Base-by-base conservation (phyloP, 2,797 vertebrate genomes). In the Luscinia luscinia region DNA sequence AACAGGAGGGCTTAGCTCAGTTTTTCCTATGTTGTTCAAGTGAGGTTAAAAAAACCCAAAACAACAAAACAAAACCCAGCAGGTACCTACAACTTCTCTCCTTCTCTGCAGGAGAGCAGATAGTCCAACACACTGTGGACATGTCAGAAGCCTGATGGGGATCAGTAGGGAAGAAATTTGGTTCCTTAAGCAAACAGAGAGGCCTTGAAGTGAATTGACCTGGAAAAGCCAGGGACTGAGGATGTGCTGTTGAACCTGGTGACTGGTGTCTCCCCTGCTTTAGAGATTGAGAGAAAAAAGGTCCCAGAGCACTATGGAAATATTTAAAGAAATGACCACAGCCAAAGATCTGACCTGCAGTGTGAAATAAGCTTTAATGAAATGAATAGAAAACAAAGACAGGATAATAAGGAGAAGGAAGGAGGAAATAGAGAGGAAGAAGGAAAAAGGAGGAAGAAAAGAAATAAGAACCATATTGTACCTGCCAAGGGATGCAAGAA, bases 401-500 rank as follows among this genome's bases (percentile, higher is more conserved):
- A 57, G 27, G 26, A 83, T 20, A 18, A 79, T 23, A 86, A 11
- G 7, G 3, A 72, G 11, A 12, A 81, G 12, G 8, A 77, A 68
- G 78, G 38, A 68, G 17, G 45, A 72, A 83, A 62, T 3, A n/a
- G 20, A 79, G 40, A 41, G 9, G 24, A 77, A 49, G 40, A 72
- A 84, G 12, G 8, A 34, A 51, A 79, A 84, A 84, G n/a, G 10
- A 84, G 22, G 24, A 92, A 49, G 64, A 51, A 88, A 76, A 82
- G 4, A 61, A 58, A 24, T 12, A 54, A 72, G 34, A 46, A 58
- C 26, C 48, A 52, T 16, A 46, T 28, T 96, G 38, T 96, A 99
- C 99, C 99, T 98, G 99, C 98, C 84, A 99, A 96, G 62, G 99
- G 99, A 80, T 98, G 98, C 77, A 99, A 97, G 96, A 98, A 99